Base-by-base conservation (phyloP, 2,888 invertebrate genomes). In the Cancer borealis region DNA sequence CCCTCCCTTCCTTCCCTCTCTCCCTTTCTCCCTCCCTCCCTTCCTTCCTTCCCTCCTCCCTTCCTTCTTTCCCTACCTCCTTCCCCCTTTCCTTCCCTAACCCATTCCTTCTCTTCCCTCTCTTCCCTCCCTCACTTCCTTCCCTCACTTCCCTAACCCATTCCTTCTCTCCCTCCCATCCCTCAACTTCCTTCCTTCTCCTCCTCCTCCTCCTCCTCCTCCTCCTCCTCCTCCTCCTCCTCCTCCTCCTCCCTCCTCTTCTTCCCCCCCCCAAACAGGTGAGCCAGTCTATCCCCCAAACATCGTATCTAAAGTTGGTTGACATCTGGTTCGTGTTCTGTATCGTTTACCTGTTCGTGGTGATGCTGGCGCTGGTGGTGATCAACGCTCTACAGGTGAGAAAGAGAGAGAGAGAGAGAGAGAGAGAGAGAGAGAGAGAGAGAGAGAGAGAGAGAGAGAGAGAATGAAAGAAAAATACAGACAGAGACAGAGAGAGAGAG, bases 241-340 rank as follows among this genome's bases (percentile, higher is more conserved):
- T 17, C 14, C 17, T 10, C 12, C 66, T n/a, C 4, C n/a, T 5
- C 2, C 30, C 47, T 8, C 1, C 46, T 26, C 49, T 26, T 26
- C 14, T 60, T 39, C n/a, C 26, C 46, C 21, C 39, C 94, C 14
- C 54, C 54, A 12, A 12, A 14, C 66, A 94, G 94, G 79, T 92
- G 89, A 94, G 94, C 21, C 1, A 84, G 73, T 73, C 87, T 79
- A 94, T 94, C 66, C 94, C 94, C 3, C 94, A 92, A 54, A 94
- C 94, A 10, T 92, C 94, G 14, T 94, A 94, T n/a, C 91, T 94
- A n/a, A 94, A 94, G 90, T 66, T 94, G 66, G 92, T 94, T 17
- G 94, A 94, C 91, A 79, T 94, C 17, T 94, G 94, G 94, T 94
- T 92, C 26, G 94, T 94, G 60, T 94, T 79, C 66, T 94, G 94